Percentiles rank a stretch among this genome's conserved stretches.
These are phyloP conservation scores for Carabus problematicus DNA, from an alignment of 2,888 invertebrate species.

Conservation along the genomic window DNA sequence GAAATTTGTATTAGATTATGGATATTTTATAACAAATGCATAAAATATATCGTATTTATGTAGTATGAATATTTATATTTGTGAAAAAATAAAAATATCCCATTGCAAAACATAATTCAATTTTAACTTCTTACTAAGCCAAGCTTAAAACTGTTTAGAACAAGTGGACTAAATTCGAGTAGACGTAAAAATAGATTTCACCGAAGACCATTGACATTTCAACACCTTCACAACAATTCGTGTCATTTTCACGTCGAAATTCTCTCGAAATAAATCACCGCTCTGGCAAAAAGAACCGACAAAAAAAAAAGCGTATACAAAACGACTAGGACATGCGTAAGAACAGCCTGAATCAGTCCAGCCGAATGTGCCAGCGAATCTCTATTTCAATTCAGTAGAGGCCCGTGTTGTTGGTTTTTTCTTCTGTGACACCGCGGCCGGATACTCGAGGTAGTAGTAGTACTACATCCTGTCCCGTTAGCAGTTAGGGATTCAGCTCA, in stretches of 20 bases:
- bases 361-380: not conserved
- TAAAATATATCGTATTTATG: too few species aligned
- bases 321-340: too few species aligned
- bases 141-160: too few species aligned
- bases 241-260: slow-evolving; percentile 23
- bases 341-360: too few species aligned
- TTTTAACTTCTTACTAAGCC: too few species aligned
- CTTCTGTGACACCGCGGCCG: slow-evolving; percentile 7
- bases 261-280: slow-evolving; percentile 28
- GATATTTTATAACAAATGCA: too few species aligned
- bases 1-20: too few species aligned
- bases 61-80: too few species aligned
- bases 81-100: too few species aligned
- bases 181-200: slow-evolving; percentile 31
- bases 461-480: slow-evolving; percentile 4
- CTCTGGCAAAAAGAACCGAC: not conserved
- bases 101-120: too few species aligned
- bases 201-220: slow-evolving; percentile 33
- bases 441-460: slow-evolving; percentile 4
- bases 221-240: slow-evolving; percentile 28
- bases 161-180: too few species aligned
- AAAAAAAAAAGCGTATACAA: too few species aligned
- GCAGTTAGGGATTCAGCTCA: not conserved
- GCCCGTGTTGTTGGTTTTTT: not conserved
- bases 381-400: slow-evolving; percentile 18